Percentiles rank a stretch among this genome's conserved stretches.
phyloP scores from a whole-genome alignment of 2,113 vertebrate species.

The Lepus europaeus region DNA sequence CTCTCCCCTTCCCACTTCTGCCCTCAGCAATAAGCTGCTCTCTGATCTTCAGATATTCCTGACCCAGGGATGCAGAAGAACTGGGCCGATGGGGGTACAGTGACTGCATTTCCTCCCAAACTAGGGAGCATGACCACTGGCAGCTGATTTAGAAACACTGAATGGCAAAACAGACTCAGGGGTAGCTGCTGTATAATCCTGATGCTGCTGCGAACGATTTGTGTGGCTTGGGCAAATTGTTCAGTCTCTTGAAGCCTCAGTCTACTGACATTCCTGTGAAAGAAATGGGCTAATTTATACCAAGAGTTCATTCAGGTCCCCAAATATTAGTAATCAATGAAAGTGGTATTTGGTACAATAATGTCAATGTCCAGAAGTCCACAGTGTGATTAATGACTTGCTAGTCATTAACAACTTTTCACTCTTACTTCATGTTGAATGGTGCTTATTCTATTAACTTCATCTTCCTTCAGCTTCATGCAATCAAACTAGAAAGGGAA shows the following conservation, averaged over 20 bases:
- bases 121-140: background rate
- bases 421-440: background rate
- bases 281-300: background rate
- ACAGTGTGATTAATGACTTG: background rate
- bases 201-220: background rate
- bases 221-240: background rate
- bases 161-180: background rate
- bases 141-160: background rate
- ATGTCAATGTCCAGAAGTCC: background rate
- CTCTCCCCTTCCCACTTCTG: fast-evolving
- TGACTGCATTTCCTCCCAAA: background rate
- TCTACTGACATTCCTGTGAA: background rate
- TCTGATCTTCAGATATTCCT: background rate
- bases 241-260: background rate
- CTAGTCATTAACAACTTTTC: background rate
- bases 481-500: background rate
- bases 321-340: background rate
- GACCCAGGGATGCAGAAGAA: background rate
- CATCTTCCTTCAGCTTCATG: background rate
- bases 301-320: background rate
- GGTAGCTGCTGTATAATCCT: background rate
- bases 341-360: background rate
- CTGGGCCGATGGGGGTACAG: background rate
- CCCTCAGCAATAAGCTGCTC: background rate
- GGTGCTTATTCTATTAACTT: background rate